These are phyloP conservation scores for Castor canadensis DNA, from an alignment of 2,113 vertebrate genomes.

Conservation along the genomic window DNA sequence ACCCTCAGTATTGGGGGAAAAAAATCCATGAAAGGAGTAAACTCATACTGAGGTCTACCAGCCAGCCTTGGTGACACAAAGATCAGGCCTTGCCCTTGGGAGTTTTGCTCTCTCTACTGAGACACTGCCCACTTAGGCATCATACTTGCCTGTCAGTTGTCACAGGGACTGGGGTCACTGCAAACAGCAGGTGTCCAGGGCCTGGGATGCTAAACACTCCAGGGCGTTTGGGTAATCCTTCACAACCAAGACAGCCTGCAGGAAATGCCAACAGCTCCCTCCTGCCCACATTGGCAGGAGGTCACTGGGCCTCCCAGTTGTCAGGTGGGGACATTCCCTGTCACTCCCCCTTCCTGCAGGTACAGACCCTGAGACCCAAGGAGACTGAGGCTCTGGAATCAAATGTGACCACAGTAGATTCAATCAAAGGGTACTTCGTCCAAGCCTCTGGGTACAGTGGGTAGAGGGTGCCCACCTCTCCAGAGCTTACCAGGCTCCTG, in stretches of 20 bases:
- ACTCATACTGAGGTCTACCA: background rate
- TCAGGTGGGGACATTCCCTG: background rate
- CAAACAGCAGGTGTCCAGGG: background rate
- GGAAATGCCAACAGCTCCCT: background rate
- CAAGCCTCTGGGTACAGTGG: background rate
- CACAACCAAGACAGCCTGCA: background rate
- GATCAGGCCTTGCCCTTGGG: background rate
- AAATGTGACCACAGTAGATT: background rate
- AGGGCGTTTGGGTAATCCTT: background rate
- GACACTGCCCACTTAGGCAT: background rate
- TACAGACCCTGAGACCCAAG: background rate
- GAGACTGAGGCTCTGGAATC: background rate
- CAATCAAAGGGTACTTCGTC: background rate
- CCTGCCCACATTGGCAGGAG: too few species aligned
- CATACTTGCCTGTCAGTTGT: background rate
- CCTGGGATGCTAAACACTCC: background rate
- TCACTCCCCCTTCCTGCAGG: background rate
- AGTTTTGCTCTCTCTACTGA: background rate
- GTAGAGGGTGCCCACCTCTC: background rate
- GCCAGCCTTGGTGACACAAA: background rate
- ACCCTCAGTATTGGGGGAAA: background rate
- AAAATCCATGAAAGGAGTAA: background rate
- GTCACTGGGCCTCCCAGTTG: rapidly evolving
- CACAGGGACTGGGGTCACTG: background rate
- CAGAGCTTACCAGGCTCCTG: background rate